A percentile compares a stretch with the other conserved stretches of the same genome.
Conservation (phyloP, 2,888 invertebrate species). For the Harpalus rufipes region DNA sequence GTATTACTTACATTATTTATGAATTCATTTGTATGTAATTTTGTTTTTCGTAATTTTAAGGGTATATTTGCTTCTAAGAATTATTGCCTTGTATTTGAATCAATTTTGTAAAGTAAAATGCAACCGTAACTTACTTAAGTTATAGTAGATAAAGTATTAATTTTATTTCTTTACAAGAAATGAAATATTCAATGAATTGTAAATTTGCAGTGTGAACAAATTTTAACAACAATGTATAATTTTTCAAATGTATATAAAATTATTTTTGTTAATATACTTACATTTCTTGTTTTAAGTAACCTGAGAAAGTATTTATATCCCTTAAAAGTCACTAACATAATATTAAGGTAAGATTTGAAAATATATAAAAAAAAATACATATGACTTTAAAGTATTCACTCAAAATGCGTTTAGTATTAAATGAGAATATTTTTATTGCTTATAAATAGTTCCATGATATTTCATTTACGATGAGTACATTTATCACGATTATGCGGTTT, state of each 20-base stretch:
- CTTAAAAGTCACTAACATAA: not conserved
- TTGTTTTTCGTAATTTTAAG: constrained; percentile 47
- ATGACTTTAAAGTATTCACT: no score
- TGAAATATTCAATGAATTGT: constrained; percentile 34
- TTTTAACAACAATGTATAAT: constrained; percentile 26
- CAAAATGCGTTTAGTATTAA: no score
- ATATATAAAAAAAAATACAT: no score
- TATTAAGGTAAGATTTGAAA: no score
- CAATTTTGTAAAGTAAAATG: constrained; percentile 37
- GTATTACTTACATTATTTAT: constrained; percentile 59
- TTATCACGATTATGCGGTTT: no score
- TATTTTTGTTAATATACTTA: constrained; percentile 57
- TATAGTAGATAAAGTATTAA: constrained; percentile 41
- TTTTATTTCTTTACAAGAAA: constrained; percentile 39
- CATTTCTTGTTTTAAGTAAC: constrained; percentile 35
- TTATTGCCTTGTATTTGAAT: constrained; percentile 31
- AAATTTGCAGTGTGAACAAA: constrained; percentile 44
- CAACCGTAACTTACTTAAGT: constrained; percentile 60
- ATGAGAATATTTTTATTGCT: no score
- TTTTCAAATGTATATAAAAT: constrained; percentile 56
- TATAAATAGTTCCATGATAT: no score
- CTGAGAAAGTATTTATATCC: constrained; percentile 18
- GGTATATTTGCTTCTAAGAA: constrained; percentile 48
- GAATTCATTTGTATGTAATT: constrained; percentile 47
- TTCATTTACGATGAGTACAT: no score